Evolutionary conservation across 2,797 vertebrate species (phyloP).

Genomic region (Aphelocoma californica): DNA sequence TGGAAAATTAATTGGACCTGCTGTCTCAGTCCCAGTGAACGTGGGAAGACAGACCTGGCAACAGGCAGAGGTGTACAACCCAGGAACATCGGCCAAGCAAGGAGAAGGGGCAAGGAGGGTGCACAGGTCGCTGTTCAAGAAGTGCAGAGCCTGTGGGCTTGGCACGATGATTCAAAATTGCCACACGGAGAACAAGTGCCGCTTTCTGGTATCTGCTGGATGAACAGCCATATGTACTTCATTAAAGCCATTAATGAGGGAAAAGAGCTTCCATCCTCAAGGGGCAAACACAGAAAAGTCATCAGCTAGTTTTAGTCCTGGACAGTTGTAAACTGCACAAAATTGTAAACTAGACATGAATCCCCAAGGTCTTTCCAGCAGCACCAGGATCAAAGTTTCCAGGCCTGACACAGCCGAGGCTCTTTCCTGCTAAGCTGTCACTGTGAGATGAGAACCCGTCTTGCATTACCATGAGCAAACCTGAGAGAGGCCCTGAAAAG

Average conservation of each 20-base stretch:
- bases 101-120: neutral
- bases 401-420: neutral
- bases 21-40: neutral
- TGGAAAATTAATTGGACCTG: neutral
- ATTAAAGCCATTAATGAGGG: neutral
- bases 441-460: neutral
- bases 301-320: neutral
- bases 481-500: neutral
- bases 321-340: neutral
- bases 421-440: neutral
- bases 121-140: neutral
- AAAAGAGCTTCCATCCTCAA: neutral
- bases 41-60: neutral
- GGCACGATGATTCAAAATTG: rapidly evolving
- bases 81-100: neutral
- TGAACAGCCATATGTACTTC: neutral
- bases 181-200: neutral
- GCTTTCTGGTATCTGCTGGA: neutral
- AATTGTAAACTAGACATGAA: neutral
- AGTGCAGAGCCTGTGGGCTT: neutral
- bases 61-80: neutral
- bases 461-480: neutral
- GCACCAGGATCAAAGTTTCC: neutral
- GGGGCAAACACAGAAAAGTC: neutral
- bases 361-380: neutral